phyloP scores from a whole-genome alignment of 2,888 invertebrate species.

The Amphipoea lucens region DNA sequence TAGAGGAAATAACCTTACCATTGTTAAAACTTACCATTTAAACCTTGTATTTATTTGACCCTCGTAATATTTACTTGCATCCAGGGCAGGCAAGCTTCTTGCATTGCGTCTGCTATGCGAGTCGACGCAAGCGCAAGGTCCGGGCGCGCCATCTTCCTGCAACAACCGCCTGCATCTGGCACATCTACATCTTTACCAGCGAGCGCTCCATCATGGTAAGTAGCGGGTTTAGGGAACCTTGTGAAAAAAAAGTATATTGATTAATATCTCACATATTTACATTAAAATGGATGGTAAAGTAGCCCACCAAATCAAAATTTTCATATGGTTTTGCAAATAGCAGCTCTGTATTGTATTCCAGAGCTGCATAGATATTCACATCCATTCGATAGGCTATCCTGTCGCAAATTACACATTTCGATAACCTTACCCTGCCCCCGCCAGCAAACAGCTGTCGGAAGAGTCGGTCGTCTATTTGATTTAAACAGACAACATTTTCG shows the following conservation, averaged over 20 bases:
- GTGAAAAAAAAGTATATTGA: background rate
- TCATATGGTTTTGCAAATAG: background rate
- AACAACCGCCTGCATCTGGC: conserved; percentile 91
- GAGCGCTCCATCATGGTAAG: conserved; percentile 94
- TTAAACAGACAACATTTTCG: too few relatives aligned
- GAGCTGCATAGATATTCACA: background rate
- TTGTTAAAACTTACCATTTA: too few relatives aligned
- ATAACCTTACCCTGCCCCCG: too few relatives aligned
- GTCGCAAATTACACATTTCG: too few relatives aligned
- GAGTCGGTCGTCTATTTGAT: too few relatives aligned
- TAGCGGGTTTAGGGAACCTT: background rate
- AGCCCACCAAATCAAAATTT: background rate
- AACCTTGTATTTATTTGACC: background rate
- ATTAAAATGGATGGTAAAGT: background rate
- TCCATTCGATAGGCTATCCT: too few relatives aligned
- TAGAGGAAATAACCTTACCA: too few relatives aligned
- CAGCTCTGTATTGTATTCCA: background rate
- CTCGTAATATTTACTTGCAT: background rate
- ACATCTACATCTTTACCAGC: conserved; percentile 96
- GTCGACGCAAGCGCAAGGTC: conserved; percentile 94
- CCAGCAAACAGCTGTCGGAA: too few relatives aligned
- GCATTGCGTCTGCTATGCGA: conserved; percentile 97
- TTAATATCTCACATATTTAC: background rate
- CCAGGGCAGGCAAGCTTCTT: conserved; percentile 94
- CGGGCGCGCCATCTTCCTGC: conserved; percentile 87